Evolutionary conservation across 2,888 invertebrate genomes (phyloP), one percentile per base, ranked within the genome.

Genomic region (Boloria euphrosyne): DNA sequence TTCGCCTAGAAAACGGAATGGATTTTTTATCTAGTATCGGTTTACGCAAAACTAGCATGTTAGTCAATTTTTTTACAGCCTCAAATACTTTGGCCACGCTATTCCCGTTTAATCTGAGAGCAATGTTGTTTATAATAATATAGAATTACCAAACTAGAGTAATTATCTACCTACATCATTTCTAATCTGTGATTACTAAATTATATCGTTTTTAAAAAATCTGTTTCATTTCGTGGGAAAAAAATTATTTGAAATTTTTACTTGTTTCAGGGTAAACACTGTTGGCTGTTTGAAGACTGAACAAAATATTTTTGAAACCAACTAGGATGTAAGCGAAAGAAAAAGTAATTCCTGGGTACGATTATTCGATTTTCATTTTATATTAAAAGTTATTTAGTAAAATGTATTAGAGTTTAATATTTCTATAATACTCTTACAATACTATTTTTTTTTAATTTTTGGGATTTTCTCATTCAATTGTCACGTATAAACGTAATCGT

Each of bases 281-380:
- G 76, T 79, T 82, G 84, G 86, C 86, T 85, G 85, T 84, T 80
- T 75, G 80, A 90, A 92, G 91, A 90, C 90, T 90, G 91, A 90
- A 86, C 83, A 82, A 78, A 78, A 78, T 81, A 84, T 80, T 79
- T 81, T 83, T 75, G 78, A 80, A 81, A 79, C 79, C 80, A 79
- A 81, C 78, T 83, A 86, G 77, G 80, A 87, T 84, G 89, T 90
- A 86, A 84, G 80, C 74, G 77, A 80, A 82, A 83, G 87, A 87
- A 86, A 88, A 80, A 80, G 67, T 78, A 76, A 75, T 77, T 76
- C 76, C 76, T 75, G 60, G 60, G 60, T 51, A 60, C 43, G 60
- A n/a, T 2, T 14, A 59, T 17, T 17, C 3, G 6, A 5, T 5
- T 17, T 54, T 6, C 13, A 18, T 43, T 17, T 18, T 13, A 43